Conservation (phyloP, 1,140 invertebrate genomes). For the Leucophenga varia region DNA sequence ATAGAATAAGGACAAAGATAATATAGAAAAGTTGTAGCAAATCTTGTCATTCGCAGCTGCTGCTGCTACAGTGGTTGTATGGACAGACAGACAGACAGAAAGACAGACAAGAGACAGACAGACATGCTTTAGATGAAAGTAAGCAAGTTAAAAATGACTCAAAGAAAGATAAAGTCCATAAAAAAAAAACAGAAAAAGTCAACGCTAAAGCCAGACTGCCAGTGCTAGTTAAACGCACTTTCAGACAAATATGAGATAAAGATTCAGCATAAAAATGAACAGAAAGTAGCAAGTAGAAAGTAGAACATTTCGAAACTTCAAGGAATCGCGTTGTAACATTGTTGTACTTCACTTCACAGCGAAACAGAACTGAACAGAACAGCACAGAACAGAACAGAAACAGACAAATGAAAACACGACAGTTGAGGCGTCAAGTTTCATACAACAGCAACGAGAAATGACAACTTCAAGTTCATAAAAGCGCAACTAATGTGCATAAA, state of each 20-base stretch:
- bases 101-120: no score
- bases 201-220: conserved; percentile 18
- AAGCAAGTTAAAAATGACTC: no score
- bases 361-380: no score
- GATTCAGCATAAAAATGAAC: no score
- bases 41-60: conserved; percentile 50
- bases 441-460: conserved; percentile 38
- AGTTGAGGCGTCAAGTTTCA: conserved; percentile 34
- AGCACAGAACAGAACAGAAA: background rate
- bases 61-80: no score
- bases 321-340: no score
- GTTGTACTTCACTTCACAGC: no score
- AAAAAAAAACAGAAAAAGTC: conserved; percentile 4
- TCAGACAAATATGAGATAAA: no score
- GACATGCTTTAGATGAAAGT: no score
- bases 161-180: background rate
- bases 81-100: no score
- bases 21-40: conserved; percentile 32
- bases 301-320: conserved; percentile 21
- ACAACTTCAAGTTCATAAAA: conserved; percentile 51
- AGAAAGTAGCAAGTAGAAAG: conserved; percentile 24
- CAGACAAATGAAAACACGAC: conserved; percentile 3
- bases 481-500: conserved; percentile 52
- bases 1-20: background rate
- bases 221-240: no score